Evolutionary conservation across 1,140 invertebrate species (phyloP).

Genomic region (Sarcophaga peregrina): DNA sequence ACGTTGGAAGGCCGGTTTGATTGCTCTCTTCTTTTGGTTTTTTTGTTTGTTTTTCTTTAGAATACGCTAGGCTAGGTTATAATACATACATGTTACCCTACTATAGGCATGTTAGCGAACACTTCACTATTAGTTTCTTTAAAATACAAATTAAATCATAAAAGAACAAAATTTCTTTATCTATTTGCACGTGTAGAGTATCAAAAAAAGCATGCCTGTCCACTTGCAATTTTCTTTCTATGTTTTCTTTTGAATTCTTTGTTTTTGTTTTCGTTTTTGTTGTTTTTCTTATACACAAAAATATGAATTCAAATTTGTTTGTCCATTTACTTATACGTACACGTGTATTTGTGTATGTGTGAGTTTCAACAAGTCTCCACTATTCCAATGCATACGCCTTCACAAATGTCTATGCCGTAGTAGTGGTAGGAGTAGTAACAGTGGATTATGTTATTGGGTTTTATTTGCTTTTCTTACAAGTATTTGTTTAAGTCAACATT

Average conservation of each 20-base stretch:
- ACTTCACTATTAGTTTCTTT: too few species aligned
- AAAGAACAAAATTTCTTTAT: too few species aligned
- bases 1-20: not conserved
- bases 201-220: too few species aligned
- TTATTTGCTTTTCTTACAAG: slow-evolving; percentile 8
- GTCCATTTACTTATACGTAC: not conserved
- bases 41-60: not conserved
- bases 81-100: not conserved
- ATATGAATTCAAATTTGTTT: not conserved
- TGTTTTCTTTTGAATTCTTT: too few species aligned
- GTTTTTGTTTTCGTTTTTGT: too few species aligned
- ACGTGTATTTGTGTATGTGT: not conserved
- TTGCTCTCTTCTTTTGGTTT: not conserved
- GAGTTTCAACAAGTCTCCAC: slow-evolving; percentile 7
- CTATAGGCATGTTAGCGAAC: not conserved
- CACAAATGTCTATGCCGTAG: not conserved
- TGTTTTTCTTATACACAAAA: too few species aligned
- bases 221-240: too few species aligned
- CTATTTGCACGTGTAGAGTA: too few species aligned
- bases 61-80: not conserved
- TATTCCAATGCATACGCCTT: not conserved
- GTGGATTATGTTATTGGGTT: not conserved
- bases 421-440: too few species aligned
- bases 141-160: too few species aligned
- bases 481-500: slow-evolving; percentile 15